Evolutionary conservation across 2,113 vertebrate genomes (phyloP), one percentile per base, ranked within the genome.

Genomic region (Ellobius talpinus): DNA sequence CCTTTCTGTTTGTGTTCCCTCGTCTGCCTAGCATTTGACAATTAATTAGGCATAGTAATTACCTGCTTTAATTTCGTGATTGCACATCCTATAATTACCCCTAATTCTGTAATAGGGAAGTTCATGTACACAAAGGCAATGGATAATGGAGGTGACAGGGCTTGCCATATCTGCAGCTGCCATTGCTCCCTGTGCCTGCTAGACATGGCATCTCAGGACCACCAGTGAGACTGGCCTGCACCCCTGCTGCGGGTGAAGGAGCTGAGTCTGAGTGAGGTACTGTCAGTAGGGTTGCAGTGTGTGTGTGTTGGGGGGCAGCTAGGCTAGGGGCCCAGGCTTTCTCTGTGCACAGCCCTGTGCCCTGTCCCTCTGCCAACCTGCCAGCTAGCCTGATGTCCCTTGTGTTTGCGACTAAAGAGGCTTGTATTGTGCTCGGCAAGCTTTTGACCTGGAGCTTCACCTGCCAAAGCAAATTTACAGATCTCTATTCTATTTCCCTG

Each of bases 1-100:
- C 31, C 47, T 42, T 95, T 92, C 36, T 95, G 95, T 97, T 95
- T 97, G 77, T 95, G 84, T 97, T 97, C 90, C 89, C 79, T 65
- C 3, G 36, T 70, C 96, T 94, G 97, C 96, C 89, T 96, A 58
- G 92, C 97, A 90, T 97, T 93, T 88, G 94, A 97, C 96, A 97
- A 92, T 97, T 98, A 96, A 98, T 98, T 97, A 98, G 87, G 91
- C 93, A 93, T 96, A 94, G 74, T 98, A 98, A 98, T 98, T 98
- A 97, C 97, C 97, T 98, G 96, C 94, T 98, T 95, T 98, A 98
- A 98, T 98, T 98, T 92, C 14, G 1, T 97, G 98, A 98, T 96
- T 97, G 93, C 97, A 91, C 87, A 96, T 90, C 93, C 96, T 97
- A 81, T 98, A 98, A 98, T 98, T 97, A 95, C 31, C 87, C 96